Conservation (phyloP, 2,113 vertebrate genomes). For the Podocnemis expansa region DNA sequence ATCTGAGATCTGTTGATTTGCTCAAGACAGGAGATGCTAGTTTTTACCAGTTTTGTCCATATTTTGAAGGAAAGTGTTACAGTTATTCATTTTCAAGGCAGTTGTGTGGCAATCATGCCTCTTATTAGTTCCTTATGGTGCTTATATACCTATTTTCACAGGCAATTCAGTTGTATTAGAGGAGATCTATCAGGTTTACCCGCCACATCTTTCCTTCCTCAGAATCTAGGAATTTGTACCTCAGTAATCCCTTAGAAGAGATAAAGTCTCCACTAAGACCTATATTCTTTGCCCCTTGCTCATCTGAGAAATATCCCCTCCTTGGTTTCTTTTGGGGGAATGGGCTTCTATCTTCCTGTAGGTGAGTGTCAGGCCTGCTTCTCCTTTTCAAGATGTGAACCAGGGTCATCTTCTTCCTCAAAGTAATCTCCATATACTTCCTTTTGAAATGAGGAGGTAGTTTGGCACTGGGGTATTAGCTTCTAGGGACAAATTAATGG, state of each 20-base stretch:
- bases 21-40: background rate
- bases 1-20: background rate
- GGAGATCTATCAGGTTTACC: background rate
- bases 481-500: background rate
- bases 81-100: background rate
- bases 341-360: background rate
- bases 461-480: background rate
- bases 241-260: background rate
- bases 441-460: background rate
- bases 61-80: background rate
- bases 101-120: background rate
- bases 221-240: background rate
- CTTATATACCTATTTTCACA: slow-evolving; percentile 18
- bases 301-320: background rate
- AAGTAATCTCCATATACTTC: background rate
- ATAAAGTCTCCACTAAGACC: background rate
- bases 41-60: background rate
- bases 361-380: background rate
- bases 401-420: background rate
- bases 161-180: background rate
- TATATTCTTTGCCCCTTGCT: background rate
- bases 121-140: slow-evolving; percentile 14
- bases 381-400: background rate
- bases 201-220: background rate
- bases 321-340: background rate